Conservation (phyloP, 2,113 vertebrate species). For the Montifringilla adamsi region DNA sequence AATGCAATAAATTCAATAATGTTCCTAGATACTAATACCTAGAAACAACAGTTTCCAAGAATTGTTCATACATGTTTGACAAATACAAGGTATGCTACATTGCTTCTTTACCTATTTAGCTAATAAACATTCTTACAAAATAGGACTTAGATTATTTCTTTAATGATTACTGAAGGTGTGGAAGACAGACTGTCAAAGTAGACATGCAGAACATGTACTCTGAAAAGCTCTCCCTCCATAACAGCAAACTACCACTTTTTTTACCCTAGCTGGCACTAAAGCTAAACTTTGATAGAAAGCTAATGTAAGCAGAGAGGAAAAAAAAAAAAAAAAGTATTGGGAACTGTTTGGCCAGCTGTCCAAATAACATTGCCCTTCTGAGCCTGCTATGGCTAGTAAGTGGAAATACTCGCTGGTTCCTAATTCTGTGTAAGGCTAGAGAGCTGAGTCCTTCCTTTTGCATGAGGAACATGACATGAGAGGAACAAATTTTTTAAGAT, state of each 20-base stretch:
- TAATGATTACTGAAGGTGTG: not conserved
- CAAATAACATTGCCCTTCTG: not conserved
- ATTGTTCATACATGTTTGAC: not conserved
- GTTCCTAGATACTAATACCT: not conserved
- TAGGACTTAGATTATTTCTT: not conserved
- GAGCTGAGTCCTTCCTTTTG: not conserved
- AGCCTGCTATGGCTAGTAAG: not conserved
- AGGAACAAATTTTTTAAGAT: not conserved
- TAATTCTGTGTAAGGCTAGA: not conserved
- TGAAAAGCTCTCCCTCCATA: not conserved
- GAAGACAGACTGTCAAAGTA: not conserved
- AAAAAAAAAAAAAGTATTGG: not conserved
- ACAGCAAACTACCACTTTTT: not conserved
- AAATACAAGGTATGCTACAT: not conserved
- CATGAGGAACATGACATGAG: too few relatives aligned
- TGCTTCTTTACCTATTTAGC: not conserved
- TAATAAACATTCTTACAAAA: not conserved
- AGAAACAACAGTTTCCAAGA: not conserved
- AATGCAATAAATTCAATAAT: not conserved
- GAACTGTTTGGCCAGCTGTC: not conserved
- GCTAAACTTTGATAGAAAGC: not conserved
- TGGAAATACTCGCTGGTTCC: not conserved
- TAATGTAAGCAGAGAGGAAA: not conserved
- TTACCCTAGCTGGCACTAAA: not conserved
- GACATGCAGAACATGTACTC: not conserved